These are phyloP conservation scores for Chrysina gloriosa DNA, from an alignment of 2,888 invertebrate genomes.

Conservation along the genomic window DNA sequence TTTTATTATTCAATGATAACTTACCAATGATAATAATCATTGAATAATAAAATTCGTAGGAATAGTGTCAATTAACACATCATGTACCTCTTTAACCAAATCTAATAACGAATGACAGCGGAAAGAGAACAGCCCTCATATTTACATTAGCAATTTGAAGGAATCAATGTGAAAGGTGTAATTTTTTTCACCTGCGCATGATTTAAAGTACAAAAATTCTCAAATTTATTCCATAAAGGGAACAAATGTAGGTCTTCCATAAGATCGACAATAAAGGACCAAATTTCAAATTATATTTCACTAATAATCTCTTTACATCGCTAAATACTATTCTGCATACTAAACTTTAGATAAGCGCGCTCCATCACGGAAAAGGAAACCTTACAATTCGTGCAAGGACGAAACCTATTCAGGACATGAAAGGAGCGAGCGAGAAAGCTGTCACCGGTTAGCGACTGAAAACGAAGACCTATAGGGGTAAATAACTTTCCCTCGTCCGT, in stretches of 20 bases:
- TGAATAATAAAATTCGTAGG: too few relatives aligned
- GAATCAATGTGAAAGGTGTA: too few relatives aligned
- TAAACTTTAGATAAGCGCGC: not conserved
- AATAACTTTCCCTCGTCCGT: conserved; percentile 14
- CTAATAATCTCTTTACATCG: conserved; percentile 16
- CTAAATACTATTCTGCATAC: conserved; percentile 9
- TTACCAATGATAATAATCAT: too few relatives aligned
- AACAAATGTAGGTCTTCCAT: not conserved
- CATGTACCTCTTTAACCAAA: too few relatives aligned
- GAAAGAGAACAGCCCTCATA: too few relatives aligned
- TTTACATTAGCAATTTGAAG: too few relatives aligned
- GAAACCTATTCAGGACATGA: conserved; percentile 6
- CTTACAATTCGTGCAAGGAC: conserved; percentile 24
- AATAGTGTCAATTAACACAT: too few relatives aligned
- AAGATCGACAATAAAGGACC: not conserved
- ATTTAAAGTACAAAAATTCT: too few relatives aligned
- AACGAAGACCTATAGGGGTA: conserved; percentile 16
- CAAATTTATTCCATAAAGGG: too few relatives aligned
- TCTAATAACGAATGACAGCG: too few relatives aligned
- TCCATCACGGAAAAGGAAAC: conserved; percentile 11
- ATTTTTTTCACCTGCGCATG: too few relatives aligned
- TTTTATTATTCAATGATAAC: too few relatives aligned
- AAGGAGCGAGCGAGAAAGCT: conserved; percentile 1
- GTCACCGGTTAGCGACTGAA: not conserved
- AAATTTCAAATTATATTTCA: conserved; percentile 1